Percentiles rank a stretch among this genome's conserved stretches.
These are phyloP conservation scores for Archips xylosteana DNA, from an alignment of 2,888 invertebrate species.

Conservation along the genomic window DNA sequence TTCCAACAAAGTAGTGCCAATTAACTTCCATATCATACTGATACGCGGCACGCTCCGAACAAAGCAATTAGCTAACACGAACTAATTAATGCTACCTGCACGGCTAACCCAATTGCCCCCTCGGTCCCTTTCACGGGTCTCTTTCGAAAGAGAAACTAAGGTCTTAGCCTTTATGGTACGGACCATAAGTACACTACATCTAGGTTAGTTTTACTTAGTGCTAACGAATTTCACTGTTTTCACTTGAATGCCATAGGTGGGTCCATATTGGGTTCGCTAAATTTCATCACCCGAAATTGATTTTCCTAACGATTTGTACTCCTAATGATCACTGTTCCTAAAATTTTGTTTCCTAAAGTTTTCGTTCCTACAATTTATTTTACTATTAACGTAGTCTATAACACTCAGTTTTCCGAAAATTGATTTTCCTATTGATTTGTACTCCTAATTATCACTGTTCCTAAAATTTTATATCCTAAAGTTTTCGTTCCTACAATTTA, in stretches of 20 bases:
- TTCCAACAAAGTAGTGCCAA: not conserved
- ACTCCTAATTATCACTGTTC: no score
- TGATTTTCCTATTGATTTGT: no score
- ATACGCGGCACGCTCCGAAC: conserved; percentile 13
- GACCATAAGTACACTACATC: not conserved
- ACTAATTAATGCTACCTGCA: conserved; percentile 25
- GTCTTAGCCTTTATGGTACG: conserved; percentile 8
- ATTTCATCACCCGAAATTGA: no score
- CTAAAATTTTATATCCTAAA: no score
- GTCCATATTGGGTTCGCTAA: no score
- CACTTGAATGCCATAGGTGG: not conserved
- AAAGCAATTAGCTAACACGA: conserved; percentile 19
- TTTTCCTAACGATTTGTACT: no score
- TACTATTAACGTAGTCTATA: no score
- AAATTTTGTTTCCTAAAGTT: no score
- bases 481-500: no score
- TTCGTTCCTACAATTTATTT: no score
- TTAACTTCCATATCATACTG: not conserved
- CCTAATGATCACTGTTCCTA: no score
- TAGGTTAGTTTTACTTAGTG: not conserved
- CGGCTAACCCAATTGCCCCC: conserved; percentile 10
- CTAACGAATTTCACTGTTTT: not conserved
- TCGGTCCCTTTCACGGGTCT: conserved; percentile 18
- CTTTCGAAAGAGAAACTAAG: conserved; percentile 38
- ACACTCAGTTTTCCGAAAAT: no score